phyloP scores from a whole-genome alignment of 2,888 invertebrate species.

The Scaptomyza cyrtandrae region DNA sequence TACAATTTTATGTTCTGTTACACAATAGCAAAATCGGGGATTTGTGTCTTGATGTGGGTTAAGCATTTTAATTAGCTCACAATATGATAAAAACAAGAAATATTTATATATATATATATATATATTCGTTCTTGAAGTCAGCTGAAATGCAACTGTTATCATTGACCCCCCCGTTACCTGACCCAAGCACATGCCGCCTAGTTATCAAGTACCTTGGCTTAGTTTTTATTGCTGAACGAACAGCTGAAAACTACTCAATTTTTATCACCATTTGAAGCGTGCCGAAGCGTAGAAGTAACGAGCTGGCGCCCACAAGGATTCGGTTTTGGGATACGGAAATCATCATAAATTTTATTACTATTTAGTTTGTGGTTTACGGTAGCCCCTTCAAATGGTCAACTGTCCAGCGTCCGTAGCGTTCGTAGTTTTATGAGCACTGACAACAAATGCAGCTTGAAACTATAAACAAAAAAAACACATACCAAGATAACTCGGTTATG shows the following conservation, averaged over 20 bases:
- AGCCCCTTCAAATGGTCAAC: slow-evolving; percentile 32
- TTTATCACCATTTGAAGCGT: slow-evolving; percentile 55
- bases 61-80: slow-evolving; percentile 78
- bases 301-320: slow-evolving; percentile 35
- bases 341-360: slow-evolving; percentile 49
- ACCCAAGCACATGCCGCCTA: slow-evolving; percentile 1
- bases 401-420: slow-evolving; percentile 21
- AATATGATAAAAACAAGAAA: slow-evolving; percentile 39
- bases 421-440: slow-evolving; percentile 22
- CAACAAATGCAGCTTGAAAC: slow-evolving; percentile 46
- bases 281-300: slow-evolving; percentile 40
- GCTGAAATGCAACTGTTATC: slow-evolving; percentile 32
- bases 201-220: slow-evolving; percentile 29
- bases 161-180: slow-evolving; percentile 40
- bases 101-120: background rate
- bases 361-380: slow-evolving; percentile 58
- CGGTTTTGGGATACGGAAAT: slow-evolving; percentile 8
- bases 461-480: background rate
- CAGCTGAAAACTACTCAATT: slow-evolving; percentile 42
- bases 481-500: slow-evolving; percentile 15
- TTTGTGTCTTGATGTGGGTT: slow-evolving; percentile 73
- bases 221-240: slow-evolving; percentile 42
- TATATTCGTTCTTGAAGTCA: slow-evolving; percentile 8
- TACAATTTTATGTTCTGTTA: slow-evolving; percentile 12
- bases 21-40: slow-evolving; percentile 39